Evolutionary conservation across 2,797 vertebrate species (phyloP).

Genomic region (Anomalospiza imberbis): DNA sequence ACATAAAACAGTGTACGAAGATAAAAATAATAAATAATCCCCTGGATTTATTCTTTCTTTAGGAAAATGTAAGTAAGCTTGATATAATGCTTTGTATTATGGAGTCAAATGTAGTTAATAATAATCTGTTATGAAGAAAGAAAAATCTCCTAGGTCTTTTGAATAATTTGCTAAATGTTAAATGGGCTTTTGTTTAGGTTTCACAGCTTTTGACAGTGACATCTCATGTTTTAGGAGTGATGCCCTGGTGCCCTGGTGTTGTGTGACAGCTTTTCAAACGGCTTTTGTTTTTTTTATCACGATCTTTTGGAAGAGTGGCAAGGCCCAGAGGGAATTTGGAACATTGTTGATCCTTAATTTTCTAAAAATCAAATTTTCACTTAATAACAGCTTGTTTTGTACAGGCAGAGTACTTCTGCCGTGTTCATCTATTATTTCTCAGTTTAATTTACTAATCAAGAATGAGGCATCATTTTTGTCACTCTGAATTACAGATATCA

Average conservation of each 20-base stretch:
- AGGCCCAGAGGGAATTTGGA: background rate
- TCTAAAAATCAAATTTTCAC: background rate
- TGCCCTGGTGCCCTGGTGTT: background rate
- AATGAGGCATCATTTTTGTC: background rate
- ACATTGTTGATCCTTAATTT: background rate
- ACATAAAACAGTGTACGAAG: background rate
- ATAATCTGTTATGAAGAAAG: background rate
- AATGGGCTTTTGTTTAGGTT: background rate
- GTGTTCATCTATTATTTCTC: background rate
- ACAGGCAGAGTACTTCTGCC: background rate
- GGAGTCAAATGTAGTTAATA: background rate
- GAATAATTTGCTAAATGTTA: background rate
- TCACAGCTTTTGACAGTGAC: background rate
- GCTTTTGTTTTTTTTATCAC: background rate
- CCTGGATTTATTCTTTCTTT: background rate
- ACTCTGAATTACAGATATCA: background rate
- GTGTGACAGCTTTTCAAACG: background rate
- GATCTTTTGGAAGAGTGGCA: background rate
- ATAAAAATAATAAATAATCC: background rate
- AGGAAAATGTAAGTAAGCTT: background rate
- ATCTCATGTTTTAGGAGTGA: background rate
- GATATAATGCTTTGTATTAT: background rate
- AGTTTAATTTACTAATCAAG: background rate
- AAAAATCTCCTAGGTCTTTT: background rate
- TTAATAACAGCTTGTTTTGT: background rate